phyloP scores from a whole-genome alignment of 2,797 vertebrate species.

The Pantherophis vulpinus region DNA sequence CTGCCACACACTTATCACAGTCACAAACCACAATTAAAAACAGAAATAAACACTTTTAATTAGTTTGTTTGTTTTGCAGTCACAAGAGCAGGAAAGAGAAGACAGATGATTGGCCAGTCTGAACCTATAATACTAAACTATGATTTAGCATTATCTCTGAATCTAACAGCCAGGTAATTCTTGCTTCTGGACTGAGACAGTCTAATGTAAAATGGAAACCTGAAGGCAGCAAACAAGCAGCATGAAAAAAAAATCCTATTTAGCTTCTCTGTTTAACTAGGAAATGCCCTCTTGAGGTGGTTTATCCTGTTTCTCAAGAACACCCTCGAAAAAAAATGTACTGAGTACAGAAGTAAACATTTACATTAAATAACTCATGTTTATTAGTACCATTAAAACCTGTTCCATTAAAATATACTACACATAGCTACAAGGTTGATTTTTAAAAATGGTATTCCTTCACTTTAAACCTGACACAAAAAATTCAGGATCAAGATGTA shows the following conservation, averaged over 20 bases:
- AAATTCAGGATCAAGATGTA: slow-evolving; percentile 48
- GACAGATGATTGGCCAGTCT: background rate
- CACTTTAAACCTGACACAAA: slow-evolving; percentile 15
- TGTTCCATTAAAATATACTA: slow-evolving; percentile 48
- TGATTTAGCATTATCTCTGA: background rate
- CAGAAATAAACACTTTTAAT: background rate
- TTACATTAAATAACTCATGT: slow-evolving; percentile 50
- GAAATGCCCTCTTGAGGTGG: slow-evolving; percentile 14
- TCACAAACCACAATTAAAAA: background rate
- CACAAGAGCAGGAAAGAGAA: background rate
- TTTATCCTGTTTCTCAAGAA: slow-evolving; percentile 38
- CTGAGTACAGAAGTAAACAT: slow-evolving; percentile 43
- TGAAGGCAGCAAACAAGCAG: background rate
- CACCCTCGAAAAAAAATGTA: slow-evolving; percentile 51
- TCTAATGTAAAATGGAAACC: background rate
- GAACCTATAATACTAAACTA: background rate
- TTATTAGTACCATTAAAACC: slow-evolving; percentile 30
- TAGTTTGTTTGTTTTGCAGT: background rate
- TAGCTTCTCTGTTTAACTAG: background rate
- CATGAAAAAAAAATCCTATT: background rate
- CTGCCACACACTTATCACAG: background rate
- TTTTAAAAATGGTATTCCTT: slow-evolving; percentile 46
- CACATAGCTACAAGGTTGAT: slow-evolving; percentile 54
- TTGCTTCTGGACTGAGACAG: background rate
- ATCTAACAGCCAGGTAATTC: background rate